Base-by-base conservation (phyloP, 2,888 invertebrate genomes). In the Seira musarum region DNA sequence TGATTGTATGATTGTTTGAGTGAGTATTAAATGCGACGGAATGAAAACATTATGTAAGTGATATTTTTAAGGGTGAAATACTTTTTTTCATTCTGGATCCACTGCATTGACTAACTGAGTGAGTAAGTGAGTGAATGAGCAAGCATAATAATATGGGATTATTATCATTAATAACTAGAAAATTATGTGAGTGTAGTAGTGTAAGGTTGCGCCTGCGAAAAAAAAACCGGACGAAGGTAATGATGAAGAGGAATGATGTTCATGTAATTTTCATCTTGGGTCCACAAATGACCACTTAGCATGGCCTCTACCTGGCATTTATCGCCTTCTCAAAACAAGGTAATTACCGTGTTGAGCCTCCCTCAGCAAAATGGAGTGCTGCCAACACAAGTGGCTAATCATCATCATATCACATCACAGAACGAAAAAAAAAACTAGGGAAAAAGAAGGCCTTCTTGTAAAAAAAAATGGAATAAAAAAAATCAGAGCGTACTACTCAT, bases 231-330 rank as follows among this genome's bases (percentile, higher is more conserved):
- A 80, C 75, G 74, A 73, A 73, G 68, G 66, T 67, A 78, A 78
- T 73, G 72, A 79, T 71, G 72, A 79, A 30, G 30, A 30, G 3
- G 72, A 22, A 66, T 80, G 75, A 80, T 80, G 74, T 75, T 75
- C 73, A 70, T 80, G 70, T 80, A 74, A 75, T 80, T 80, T 80
- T 80, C 80, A 74, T 75, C 67, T 71, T 80, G 70, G 74, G 80
- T 69, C 70, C 75, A 80, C 80, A 80, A 80, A 80, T 80, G 80
- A 75, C 71, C 80, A 80, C 80, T 80, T 80, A 80, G 80, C 70
- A 80, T 70, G 75, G 75, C 66, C 70, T 80, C 80, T 80, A 75
- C 80, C 80, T 80, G 80, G 80, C 80, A 80, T 80, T 80, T 80
- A 80, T 74, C 80, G 80, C 80, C 80, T 75, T 80, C 75, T 80